These are phyloP conservation scores for Talpa occidentalis DNA, from an alignment of 2,113 vertebrate species.

Conservation along the genomic window DNA sequence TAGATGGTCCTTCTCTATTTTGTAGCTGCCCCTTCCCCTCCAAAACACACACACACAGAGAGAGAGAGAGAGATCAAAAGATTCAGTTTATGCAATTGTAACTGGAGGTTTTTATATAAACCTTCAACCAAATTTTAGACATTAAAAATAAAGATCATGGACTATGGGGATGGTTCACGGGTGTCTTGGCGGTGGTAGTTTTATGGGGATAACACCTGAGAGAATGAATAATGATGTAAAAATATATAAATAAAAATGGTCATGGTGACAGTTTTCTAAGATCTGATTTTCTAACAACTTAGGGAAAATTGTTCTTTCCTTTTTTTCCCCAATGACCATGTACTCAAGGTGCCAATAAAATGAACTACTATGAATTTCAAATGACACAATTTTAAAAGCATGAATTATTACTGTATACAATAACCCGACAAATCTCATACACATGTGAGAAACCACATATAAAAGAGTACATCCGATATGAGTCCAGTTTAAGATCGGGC, in stretches of 20 bases:
- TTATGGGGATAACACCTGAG: too few species aligned
- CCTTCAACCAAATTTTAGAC: constrained; percentile 5
- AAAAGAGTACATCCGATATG: background rate
- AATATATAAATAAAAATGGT: too few species aligned
- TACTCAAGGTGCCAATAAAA: constrained; percentile 41
- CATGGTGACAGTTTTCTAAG: constrained; percentile 7
- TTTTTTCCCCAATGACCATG: background rate
- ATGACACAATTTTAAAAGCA: constrained; percentile 44
- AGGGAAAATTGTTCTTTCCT: constrained; percentile 5
- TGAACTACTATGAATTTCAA: constrained; percentile 36
- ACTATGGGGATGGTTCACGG: background rate
- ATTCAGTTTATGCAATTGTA: background rate
- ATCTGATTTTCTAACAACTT: constrained; percentile 49
- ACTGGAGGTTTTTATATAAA: background rate
- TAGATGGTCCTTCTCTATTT: background rate
- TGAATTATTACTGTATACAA: background rate
- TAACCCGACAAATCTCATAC: background rate
- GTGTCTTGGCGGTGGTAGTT: too few species aligned
- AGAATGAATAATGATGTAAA: too few species aligned
- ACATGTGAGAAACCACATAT: background rate
- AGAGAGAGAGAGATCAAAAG: too few species aligned
- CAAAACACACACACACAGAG: background rate
- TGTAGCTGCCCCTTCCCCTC: background rate
- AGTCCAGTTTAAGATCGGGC: background rate
- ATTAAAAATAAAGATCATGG: background rate